Evolutionary conservation across 2,797 vertebrate species (phyloP).

Genomic region (Pangasius macronema): DNA sequence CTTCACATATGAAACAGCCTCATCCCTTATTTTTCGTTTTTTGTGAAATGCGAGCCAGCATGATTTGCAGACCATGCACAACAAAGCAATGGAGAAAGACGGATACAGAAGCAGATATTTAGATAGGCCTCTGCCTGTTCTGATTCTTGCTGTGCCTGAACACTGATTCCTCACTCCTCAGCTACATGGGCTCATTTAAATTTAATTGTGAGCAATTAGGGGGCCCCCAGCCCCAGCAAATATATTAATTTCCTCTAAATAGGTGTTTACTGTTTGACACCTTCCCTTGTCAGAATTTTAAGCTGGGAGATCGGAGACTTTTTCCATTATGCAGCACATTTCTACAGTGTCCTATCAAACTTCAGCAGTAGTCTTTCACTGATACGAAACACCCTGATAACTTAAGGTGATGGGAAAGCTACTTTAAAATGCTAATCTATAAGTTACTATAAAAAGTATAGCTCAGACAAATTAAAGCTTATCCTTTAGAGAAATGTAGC

Average conservation of each 20-base stretch:
- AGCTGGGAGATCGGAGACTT: not conserved
- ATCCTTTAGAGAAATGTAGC: not conserved
- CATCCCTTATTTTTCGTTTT: constrained; percentile 40
- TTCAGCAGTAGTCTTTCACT: constrained; percentile 4
- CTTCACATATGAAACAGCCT: constrained; percentile 51
- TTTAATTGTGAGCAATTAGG: constrained; percentile 55
- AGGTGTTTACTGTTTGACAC: constrained; percentile 58
- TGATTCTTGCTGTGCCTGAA: constrained; percentile 27
- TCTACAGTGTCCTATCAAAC: not conserved
- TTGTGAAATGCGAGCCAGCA: constrained; percentile 40
- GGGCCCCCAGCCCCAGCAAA: constrained; percentile 59
- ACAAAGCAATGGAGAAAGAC: constrained; percentile 31
- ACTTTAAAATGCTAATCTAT: not conserved
- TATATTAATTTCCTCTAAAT: constrained; percentile 65
- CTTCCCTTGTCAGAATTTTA: constrained; percentile 12
- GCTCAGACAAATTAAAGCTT: not conserved
- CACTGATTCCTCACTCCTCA: constrained; percentile 50
- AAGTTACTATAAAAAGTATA: not conserved
- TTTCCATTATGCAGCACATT: not conserved
- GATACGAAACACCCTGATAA: not conserved
- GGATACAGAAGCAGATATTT: constrained; percentile 27
- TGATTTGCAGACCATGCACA: constrained; percentile 42
- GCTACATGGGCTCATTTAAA: constrained; percentile 61
- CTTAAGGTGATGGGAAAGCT: not conserved
- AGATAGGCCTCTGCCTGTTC: constrained; percentile 21